These are phyloP conservation scores for Anguilla rostrata DNA, from an alignment of 2,113 vertebrate genomes.

Conservation along the genomic window DNA sequence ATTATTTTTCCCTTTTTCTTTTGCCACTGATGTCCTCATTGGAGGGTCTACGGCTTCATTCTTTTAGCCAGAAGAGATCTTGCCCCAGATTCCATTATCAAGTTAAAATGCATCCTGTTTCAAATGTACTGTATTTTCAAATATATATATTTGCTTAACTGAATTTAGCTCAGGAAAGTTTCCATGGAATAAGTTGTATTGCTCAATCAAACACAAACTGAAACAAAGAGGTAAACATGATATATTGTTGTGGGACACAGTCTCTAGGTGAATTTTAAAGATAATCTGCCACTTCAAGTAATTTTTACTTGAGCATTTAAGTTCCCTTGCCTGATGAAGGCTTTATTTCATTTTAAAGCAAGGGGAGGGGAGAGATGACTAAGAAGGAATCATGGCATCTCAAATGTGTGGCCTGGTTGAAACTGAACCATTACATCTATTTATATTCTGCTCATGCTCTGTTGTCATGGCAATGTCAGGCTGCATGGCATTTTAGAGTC, in stretches of 20 bases:
- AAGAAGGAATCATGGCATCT: constrained; percentile 3
- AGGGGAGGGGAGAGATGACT: background rate
- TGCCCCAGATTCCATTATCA: no score
- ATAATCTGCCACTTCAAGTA: background rate
- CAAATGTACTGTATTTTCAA: no score
- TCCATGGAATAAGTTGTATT: background rate
- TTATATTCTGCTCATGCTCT: background rate
- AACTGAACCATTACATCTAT: background rate
- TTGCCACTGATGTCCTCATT: no score
- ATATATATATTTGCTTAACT: background rate
- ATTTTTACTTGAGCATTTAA: background rate
- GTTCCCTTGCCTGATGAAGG: background rate
- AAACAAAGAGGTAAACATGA: background rate
- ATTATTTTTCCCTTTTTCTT: no score
- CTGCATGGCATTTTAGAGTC: background rate
- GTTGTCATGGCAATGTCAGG: constrained; percentile 8
- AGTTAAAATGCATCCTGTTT: no score
- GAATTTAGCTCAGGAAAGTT: background rate
- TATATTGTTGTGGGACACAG: background rate
- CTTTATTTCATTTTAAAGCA: background rate
- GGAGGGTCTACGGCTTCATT: no score
- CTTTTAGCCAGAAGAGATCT: no score
- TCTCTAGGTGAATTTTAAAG: background rate
- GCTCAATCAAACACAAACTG: background rate
- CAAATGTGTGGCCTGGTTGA: background rate